Evolutionary conservation across 2,797 vertebrate genomes (phyloP), one percentile per base, ranked within the genome.

Genomic region (Sylvilagus floridanus): DNA sequence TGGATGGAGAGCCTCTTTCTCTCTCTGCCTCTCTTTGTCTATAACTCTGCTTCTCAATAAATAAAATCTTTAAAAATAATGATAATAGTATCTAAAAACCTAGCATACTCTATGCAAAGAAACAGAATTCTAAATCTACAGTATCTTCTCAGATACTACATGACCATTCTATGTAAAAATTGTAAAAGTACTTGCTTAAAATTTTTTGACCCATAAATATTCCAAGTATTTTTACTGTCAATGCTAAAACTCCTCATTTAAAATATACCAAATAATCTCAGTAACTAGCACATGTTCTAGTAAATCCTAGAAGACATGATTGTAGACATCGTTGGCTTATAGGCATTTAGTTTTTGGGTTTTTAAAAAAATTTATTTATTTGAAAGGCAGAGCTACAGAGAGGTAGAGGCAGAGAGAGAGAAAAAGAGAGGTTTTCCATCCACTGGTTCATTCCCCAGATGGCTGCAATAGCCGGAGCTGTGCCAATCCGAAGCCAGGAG

Each of bases 231-330:
- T 77, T 87, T 90, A 62, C 30, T 71, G 66, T 78, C 4, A 68
- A 24, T 82, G 54, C 42, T 90, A 81, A 83, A 84, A 35, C 3
- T 63, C 91, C 28, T 77, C 93, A 57, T 88, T 95, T 75, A 87
- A 93, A 81, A 79, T 95, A 72, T 2, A 62, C 26, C 12, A 32
- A 90, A n/a, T 78, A n/a, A 90, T 88, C 60, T 88, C 16, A 81
- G 32, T 66, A 87, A 81, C 84, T 84, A 11, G 3, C 73, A 30
- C 68, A 1, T 96, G 11, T 57, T 52, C 68, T 91, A 50, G 32
- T 21, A 90, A 92, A 89, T 76, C 10, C 17, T 84, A 16, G 13
- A 76, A 87, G 3, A 78, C 28, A 93, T 63, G 4, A 76, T 47
- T 90, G 94, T 78, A 89, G 30, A 69, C 19, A 65, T 47, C 60